Evolutionary conservation across 2,797 vertebrate genomes (phyloP), one percentile per base, ranked within the genome.

Genomic region (Lagorchestes hirsutus): DNA sequence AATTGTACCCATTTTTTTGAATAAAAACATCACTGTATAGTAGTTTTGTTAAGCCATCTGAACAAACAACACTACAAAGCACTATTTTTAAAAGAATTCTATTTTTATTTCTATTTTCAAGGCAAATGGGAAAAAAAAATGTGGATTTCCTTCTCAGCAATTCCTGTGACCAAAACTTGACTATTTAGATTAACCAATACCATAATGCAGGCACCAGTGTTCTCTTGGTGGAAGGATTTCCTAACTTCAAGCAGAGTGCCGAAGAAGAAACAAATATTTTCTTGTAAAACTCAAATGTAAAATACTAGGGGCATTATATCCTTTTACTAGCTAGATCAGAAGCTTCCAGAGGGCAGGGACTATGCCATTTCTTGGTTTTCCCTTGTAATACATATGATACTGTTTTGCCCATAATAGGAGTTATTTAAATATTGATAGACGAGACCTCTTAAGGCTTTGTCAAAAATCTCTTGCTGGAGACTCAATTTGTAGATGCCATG

Each of bases 361-460:
- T 0, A 0, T 12, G 29, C 31, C 2, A 5, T 54, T 50, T 54
- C 59, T n/a, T 11, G 29, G 4, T 34, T 8, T n/a, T 54, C 82
- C 57, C 8, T 1, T 55, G 14, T 0, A n/a, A 92, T 52, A 3
- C 3, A 14, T 24, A 0, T 0, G 0, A 4, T 22, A 14, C 1
- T 1, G 28, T 50, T 29, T 40, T 0, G 3, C 18, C 3, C 1
- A 1, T 54, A 62, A 55, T 56, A 40, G 40, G 1, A 3, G 10
- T n/a, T 82, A 24, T 46, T 82, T 82, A 27, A 46, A 34, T 0
- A 29, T 56, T 0, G 5, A 5, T 4, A 9, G 59, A 34, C 27
- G 14, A 52, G 12, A 3, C 46, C 31, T 27, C 0, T 5, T 18
- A 74, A 12, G 10, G 54, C 6, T 28, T 62, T 40, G 55, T 54